Base-by-base conservation (phyloP, 2,113 vertebrate species). In the Triplophysa rosa region DNA sequence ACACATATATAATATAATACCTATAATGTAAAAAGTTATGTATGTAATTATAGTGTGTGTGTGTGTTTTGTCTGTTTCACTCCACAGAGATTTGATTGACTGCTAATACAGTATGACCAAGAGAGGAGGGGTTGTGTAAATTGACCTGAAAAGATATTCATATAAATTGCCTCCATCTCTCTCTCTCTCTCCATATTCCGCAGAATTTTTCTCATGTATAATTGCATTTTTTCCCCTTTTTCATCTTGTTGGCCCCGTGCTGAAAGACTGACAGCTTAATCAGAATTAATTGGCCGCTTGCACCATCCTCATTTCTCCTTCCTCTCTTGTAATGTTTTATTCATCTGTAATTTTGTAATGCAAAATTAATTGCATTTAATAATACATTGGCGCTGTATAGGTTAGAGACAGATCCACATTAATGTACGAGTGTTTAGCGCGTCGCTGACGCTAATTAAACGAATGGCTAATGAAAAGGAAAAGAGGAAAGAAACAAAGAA, bases 321-420 rank as follows among this genome's bases (percentile, higher is more conserved):
- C 52, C 67, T 70, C 75, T 78, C 65, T 76, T 81, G 56, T 84
- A 81, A 83, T 84, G 82, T 83, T 83, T 88, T 85, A 88, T 88
- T 87, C 84, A 84, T 88, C 82, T 84, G 85, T 83, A 81, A 84
- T 84, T 83, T 83, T 83, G 79, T 87, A 85, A 88, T 88, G 84
- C 85, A 88, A 85, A 85, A 88, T 86, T 85, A 84, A 88, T 86
- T 81, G 81, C 78, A 82, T 77, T 88, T 85, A 88, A 88, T 88
- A 86, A 88, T 83, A 86, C 82, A 88, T 88, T 42, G 81, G 74
- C 77, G 42, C 70, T 77, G 78, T 79, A 80, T 85, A 80, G 82
- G 82, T 82, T 82, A 63, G 84, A 77, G 77, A 82, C 72, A 72
- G 83, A 85, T 67, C 67, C 73, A 67, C 71, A 76, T 67, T 77